A percentile compares a stretch with the other conserved stretches of the same genome.
Conservation (phyloP, 2,888 invertebrate genomes). For the Allygus modestus region DNA sequence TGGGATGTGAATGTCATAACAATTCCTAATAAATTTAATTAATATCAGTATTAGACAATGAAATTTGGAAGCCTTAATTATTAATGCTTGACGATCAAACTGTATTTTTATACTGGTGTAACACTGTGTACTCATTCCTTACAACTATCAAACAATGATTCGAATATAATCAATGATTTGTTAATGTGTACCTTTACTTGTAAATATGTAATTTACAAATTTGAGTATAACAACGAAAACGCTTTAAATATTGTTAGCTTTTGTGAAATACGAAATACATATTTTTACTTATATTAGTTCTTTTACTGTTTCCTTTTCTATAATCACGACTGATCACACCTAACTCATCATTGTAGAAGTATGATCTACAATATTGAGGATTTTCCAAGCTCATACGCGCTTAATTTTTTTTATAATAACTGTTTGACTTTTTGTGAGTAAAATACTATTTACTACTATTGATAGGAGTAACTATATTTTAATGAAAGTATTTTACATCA, state of each 20-base stretch:
- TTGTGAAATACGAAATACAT: background rate
- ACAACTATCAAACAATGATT: background rate
- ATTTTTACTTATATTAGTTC: background rate
- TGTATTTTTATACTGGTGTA: conserved; percentile 4
- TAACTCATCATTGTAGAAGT: no score
- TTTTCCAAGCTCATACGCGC: background rate
- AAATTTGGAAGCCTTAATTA: background rate
- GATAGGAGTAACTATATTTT: no score
- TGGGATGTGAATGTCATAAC: no score
- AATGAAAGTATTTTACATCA: no score
- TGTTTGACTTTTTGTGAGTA: no score
- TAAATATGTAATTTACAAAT: background rate
- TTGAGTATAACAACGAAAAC: background rate
- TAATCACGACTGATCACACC: no score
- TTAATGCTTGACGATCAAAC: background rate
- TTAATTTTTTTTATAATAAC: background rate
- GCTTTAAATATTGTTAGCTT: conserved; percentile 23
- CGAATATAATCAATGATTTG: background rate
- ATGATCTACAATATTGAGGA: background rate
- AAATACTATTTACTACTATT: no score
- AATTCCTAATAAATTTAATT: no score
- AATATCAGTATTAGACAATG: background rate
- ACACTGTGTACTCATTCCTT: background rate
- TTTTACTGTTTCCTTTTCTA: background rate
- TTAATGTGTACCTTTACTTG: background rate